Base-by-base conservation (phyloP, 2,113 vertebrate species). In the Rhegmatorhina hoffmannsi region DNA sequence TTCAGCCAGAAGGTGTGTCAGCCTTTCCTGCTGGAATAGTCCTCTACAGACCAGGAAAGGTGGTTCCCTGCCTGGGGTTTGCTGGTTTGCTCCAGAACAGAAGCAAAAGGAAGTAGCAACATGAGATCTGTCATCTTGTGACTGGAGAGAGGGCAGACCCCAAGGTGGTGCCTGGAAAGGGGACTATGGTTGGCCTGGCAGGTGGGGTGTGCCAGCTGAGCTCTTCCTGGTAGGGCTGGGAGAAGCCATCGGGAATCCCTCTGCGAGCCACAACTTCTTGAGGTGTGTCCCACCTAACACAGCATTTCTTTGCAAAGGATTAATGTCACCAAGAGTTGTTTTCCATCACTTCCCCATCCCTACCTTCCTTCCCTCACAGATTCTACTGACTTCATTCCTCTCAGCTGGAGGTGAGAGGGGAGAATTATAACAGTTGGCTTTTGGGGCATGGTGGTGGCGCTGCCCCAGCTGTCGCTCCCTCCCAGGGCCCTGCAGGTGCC, bases 371-470 rank as follows among this genome's bases (percentile, higher is more conserved):
- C 50, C 20, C 34, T 78, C 28, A 12, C 4, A 18, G 46, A 14
- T 34, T 59, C n/a, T 36, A 67, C 20, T 13, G 29, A 19, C 7
- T 36, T 53, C 25, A 7, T 20, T 36, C 19, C 76, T 89, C 23
- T 38, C 52, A 68, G 76, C 60, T 18, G 20, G 38, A 67, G 14
- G 16, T 63, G 60, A 23, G 53, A 92, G 28, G 52, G 46, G 11
- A 87, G 59, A 67, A 4, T 11, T 16, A 1, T 7, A 6, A 4
- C 52, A 63, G 13, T 0, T 46, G 38, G 31, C 4, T 6, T 62
- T 16, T 29, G 63, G 43, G 59, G 9, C 36, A 31, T 26, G 2
- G 0, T 29, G 50, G 40, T 56, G 50, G 60, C 3, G 2, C n/a
- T 82, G 69, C 12, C 34, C 33, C 84, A 75, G 84, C 52, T 78